A percentile compares a stretch with the other conserved stretches of the same genome.
Conservation (phyloP, 2,113 vertebrate genomes). For the Dicentrarchus labrax region DNA sequence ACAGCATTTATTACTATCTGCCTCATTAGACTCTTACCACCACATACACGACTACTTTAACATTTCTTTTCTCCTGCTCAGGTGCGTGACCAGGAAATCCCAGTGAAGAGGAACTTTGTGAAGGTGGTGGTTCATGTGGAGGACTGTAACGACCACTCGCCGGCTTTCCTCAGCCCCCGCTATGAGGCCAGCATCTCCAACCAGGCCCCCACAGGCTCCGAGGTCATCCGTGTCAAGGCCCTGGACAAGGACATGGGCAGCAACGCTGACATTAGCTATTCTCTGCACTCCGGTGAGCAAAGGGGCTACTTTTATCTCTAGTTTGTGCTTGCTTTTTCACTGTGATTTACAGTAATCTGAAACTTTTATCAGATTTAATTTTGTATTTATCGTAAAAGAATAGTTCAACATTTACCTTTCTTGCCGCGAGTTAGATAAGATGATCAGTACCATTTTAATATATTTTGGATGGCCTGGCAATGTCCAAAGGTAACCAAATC, state of each 20-base stretch:
- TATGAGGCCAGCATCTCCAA: conserved; percentile 88
- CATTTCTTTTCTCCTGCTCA: conserved; percentile 61
- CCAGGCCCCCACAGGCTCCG: conserved; percentile 81
- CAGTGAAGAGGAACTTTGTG: conserved; percentile 94
- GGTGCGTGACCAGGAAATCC: conserved; percentile 96
- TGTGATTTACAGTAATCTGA: conserved; percentile 13
- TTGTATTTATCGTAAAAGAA: no score
- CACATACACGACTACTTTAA: not conserved
- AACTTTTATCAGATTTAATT: no score
- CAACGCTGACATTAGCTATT: conserved; percentile 91
- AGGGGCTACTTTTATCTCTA: not conserved
- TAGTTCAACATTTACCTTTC: no score
- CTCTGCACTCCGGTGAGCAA: conserved; percentile 90
- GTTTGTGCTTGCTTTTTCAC: not conserved
- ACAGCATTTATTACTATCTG: not conserved
- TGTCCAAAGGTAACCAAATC: no score
- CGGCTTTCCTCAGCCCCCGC: conserved; percentile 87
- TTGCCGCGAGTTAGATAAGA: no score
- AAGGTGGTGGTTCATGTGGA: conserved; percentile 89
- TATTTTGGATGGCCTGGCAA: no score
- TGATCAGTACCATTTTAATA: no score
- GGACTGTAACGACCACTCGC: conserved; percentile 91
- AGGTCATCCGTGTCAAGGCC: conserved; percentile 91
- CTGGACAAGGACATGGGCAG: conserved; percentile 90
- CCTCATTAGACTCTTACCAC: not conserved